Evolutionary conservation across 2,113 vertebrate genomes (phyloP).

Genomic region (Muntiacus muntjak): DNA sequence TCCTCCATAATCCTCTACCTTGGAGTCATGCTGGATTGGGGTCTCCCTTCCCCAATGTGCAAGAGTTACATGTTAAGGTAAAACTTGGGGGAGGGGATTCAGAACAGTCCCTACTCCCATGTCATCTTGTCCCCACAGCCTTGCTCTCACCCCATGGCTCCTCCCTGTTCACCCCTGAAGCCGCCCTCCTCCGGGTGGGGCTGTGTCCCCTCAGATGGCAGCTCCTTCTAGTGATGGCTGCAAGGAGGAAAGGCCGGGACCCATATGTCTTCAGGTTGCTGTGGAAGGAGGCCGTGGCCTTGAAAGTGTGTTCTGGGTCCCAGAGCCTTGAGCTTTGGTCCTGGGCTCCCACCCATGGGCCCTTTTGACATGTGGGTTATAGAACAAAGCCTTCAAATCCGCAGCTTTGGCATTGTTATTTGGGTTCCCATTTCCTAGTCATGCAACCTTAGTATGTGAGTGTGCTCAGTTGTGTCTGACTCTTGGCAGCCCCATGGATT

Average conservation of each 20-base stretch:
- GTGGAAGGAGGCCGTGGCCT: neutral
- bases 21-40: neutral
- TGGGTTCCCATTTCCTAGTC: neutral
- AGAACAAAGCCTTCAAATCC: neutral
- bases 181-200: neutral
- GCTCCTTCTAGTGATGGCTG: neutral
- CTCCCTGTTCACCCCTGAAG: neutral
- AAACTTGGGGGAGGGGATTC: neutral
- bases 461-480: rapidly evolving
- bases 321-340: neutral
- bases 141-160: neutral
- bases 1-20: neutral
- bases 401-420: neutral
- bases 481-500: neutral
- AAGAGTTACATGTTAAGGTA: neutral
- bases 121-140: neutral
- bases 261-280: neutral
- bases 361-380: neutral
- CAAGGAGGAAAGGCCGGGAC: neutral
- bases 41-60: neutral
- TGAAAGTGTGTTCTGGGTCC: neutral
- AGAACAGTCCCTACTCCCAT: neutral
- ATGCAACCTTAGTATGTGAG: neutral
- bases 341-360: neutral
- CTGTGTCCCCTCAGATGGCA: neutral